phyloP scores from a whole-genome alignment of 2,888 invertebrate genomes.

The Eupithecia centaureata region DNA sequence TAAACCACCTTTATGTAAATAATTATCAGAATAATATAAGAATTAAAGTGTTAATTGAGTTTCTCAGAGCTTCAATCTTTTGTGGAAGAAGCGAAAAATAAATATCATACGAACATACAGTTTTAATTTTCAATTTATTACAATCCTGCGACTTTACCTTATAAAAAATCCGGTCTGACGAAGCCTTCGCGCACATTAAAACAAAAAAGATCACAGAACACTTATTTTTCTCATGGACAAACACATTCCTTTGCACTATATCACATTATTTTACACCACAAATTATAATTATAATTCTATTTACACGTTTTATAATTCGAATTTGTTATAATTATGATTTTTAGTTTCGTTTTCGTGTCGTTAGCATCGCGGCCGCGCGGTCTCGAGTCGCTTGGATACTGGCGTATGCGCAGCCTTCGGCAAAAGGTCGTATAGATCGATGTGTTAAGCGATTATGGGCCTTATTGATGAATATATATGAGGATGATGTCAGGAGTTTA shows the following conservation, averaged over 20 bases:
- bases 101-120: not conserved
- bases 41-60: too few species aligned
- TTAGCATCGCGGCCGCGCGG: constrained; percentile 78
- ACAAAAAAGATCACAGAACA: constrained; percentile 67
- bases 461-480: constrained; percentile 40
- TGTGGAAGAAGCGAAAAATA: not conserved
- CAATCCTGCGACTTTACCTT: constrained; percentile 51
- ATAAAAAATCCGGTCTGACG: constrained; percentile 51
- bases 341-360: constrained; percentile 63
- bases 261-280: constrained; percentile 64
- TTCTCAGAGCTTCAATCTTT: too few species aligned
- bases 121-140: not conserved
- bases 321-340: constrained; percentile 65
- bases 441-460: constrained; percentile 44
- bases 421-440: constrained; percentile 58
- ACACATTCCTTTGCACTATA: constrained; percentile 70
- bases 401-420: constrained; percentile 55
- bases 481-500: constrained; percentile 70
- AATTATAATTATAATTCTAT: constrained; percentile 4
- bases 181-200: constrained; percentile 57
- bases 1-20: too few species aligned
- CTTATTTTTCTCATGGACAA: constrained; percentile 66
- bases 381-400: constrained; percentile 60
- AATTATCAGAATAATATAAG: too few species aligned
- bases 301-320: constrained; percentile 40